phyloP scores from a whole-genome alignment of 2,797 vertebrate genomes.

The Cyclopterus lumpus region DNA sequence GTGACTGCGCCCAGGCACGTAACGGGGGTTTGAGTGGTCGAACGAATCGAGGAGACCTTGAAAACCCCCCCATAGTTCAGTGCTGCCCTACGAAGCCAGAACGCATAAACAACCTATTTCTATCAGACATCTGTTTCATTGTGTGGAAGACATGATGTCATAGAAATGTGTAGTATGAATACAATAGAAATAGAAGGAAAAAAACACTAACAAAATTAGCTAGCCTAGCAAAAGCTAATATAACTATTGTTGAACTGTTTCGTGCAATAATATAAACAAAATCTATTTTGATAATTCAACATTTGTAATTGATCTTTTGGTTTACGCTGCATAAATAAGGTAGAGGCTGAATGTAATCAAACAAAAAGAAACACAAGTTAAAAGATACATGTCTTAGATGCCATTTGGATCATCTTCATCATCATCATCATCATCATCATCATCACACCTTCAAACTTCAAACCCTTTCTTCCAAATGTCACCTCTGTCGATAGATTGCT shows the following conservation, averaged over 20 bases:
- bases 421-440: neutral
- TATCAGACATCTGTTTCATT: constrained; percentile 12
- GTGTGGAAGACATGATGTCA: neutral
- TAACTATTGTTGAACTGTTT: neutral
- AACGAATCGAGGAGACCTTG: constrained; percentile 38
- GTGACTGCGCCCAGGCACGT: constrained; percentile 38
- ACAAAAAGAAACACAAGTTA: neutral
- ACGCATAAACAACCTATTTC: neutral
- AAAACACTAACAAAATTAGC: neutral
- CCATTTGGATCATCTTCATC: neutral
- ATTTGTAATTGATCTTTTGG: neutral
- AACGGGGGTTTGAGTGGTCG: constrained; percentile 31
- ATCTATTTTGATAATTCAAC: neutral
- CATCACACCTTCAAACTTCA: neutral
- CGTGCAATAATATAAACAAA: neutral
- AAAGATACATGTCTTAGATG: neutral
- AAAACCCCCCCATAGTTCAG: constrained; percentile 30
- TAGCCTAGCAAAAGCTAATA: neutral
- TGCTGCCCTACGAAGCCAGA: neutral
- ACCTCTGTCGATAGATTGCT: neutral
- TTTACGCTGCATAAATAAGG: constrained; percentile 1
- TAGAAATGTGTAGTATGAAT: neutral
- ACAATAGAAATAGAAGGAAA: neutral
- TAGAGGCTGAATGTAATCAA: neutral
- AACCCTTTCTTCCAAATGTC: neutral